Percentiles rank a stretch among this genome's conserved stretches.
phyloP scores from a whole-genome alignment of 2,797 vertebrate genomes.

The Neosalanx taihuensis region DNA sequence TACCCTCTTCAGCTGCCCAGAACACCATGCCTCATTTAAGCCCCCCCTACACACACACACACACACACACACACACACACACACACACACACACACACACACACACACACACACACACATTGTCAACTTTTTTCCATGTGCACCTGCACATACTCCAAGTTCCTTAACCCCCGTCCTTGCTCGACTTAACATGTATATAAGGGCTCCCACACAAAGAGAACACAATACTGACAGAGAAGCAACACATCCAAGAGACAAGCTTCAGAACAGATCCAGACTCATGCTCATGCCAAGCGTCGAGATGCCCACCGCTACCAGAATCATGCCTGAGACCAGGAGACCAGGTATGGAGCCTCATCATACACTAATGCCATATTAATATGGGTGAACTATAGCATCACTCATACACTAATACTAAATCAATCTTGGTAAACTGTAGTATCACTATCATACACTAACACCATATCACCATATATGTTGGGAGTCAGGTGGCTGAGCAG shows the following conservation, averaged over 20 bases:
- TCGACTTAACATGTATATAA: conserved; percentile 52
- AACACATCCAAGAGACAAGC: background rate
- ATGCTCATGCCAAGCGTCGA: conserved; percentile 9
- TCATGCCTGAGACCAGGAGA: conserved; percentile 46
- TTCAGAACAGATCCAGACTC: background rate
- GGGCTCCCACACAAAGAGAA: background rate
- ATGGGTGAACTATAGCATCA: background rate
- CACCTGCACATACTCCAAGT: conserved; percentile 3
- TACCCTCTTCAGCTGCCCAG: no score
- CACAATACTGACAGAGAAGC: background rate
- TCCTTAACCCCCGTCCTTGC: conserved; percentile 15
- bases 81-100: conserved; percentile 28
- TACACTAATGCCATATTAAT: background rate
- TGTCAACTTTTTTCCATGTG: conserved; percentile 28
- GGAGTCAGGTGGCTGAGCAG: no score
- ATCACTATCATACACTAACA: no score
- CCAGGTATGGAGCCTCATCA: conserved; percentile 45
- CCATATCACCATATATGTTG: no score
- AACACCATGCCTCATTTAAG: no score
- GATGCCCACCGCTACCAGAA: conserved; percentile 60
- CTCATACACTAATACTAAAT: background rate
- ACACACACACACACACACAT: conserved; percentile 14
- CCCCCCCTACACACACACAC: no score
- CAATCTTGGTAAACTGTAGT: no score
- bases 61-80: conserved; percentile 12